A percentile compares a stretch with the other conserved stretches of the same genome.
phyloP scores from a whole-genome alignment of 2,113 vertebrate genomes.

The Sylvilagus bachmani region DNA sequence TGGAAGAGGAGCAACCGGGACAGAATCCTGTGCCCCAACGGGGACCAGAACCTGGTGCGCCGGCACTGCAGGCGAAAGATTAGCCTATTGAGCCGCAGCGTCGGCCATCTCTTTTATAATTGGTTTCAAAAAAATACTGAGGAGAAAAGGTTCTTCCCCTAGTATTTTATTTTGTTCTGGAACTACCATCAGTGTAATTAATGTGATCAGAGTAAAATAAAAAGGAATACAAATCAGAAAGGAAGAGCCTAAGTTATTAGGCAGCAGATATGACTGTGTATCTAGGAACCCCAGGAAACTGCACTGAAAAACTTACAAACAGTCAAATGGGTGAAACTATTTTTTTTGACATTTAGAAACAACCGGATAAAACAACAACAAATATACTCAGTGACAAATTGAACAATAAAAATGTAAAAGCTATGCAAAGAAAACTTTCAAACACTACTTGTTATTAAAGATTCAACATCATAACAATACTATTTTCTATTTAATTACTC shows the following conservation, averaged over 20 bases:
- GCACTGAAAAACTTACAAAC: background rate
- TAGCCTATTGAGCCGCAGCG: too few species aligned
- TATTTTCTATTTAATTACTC: background rate
- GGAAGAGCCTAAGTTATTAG: background rate
- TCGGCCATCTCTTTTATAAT: background rate
- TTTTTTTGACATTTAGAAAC: background rate
- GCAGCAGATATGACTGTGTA: background rate
- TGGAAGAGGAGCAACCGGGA: too few species aligned
- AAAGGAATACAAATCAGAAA: background rate
- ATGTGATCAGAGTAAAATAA: conserved; percentile 30
- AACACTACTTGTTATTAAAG: background rate
- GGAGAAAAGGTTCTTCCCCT: background rate
- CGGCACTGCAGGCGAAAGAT: too few species aligned
- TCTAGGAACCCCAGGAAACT: background rate
- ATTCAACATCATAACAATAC: background rate
- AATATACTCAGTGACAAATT: background rate
- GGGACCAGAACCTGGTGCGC: too few species aligned
- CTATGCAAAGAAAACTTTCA: background rate
- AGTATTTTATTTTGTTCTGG: conserved; percentile 9
- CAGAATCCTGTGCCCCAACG: too few species aligned
- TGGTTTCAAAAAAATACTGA: background rate
- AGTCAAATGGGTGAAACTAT: background rate
- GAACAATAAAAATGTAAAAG: background rate
- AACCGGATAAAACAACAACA: background rate
- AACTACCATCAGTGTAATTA: background rate